Percentiles rank a stretch among this genome's conserved stretches.
Evolutionary conservation across 2,888 invertebrate genomes (phyloP).

Genomic region (Nemapogon koenigi): DNA sequence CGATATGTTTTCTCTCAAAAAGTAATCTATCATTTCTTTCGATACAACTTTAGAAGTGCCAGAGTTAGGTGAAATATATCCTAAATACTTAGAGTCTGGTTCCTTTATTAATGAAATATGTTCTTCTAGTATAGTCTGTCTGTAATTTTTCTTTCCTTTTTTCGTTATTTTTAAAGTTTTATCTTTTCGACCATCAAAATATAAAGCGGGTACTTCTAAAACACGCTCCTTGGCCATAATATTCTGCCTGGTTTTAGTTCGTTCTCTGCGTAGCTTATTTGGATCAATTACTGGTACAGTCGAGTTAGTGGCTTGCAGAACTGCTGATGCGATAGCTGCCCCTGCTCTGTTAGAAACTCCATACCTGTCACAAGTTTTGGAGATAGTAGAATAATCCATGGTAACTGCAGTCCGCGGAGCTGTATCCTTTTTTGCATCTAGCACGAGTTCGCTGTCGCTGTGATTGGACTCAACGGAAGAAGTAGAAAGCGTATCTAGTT

Average conservation of each 20-base stretch:
- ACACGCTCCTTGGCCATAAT: not conserved
- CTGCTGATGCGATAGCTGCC: slow-evolving; percentile 14
- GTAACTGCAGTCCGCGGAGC: slow-evolving; percentile 2
- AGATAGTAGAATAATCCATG: slow-evolving; percentile 9
- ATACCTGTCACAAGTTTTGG: slow-evolving; percentile 14
- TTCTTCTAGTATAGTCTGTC: slow-evolving; percentile 6
- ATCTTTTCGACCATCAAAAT: too few species aligned
- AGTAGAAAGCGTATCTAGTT: too few species aligned
- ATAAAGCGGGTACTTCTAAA: slow-evolving; percentile 9
- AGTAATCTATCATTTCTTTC: not conserved
- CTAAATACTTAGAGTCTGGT: slow-evolving; percentile 10
- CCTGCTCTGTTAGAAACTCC: slow-evolving; percentile 14
- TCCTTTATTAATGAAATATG: slow-evolving; percentile 13
- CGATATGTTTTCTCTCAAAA: slow-evolving; percentile 9
- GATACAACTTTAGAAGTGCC: slow-evolving; percentile 11
- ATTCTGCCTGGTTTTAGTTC: slow-evolving; percentile 5
- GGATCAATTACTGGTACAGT: slow-evolving; percentile 12
- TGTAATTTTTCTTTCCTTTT: slow-evolving; percentile 11
- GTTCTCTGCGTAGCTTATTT: slow-evolving; percentile 11
- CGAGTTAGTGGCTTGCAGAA: slow-evolving; percentile 10
- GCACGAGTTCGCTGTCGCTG: too few species aligned
- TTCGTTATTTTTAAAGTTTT: slow-evolving; percentile 6
- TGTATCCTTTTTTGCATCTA: too few species aligned
- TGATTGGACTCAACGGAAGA: too few species aligned
- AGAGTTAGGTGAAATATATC: slow-evolving; percentile 10